Evolutionary conservation across 1,140 invertebrate genomes (phyloP).

Genomic region (Pseudomyrmex concolor): DNA sequence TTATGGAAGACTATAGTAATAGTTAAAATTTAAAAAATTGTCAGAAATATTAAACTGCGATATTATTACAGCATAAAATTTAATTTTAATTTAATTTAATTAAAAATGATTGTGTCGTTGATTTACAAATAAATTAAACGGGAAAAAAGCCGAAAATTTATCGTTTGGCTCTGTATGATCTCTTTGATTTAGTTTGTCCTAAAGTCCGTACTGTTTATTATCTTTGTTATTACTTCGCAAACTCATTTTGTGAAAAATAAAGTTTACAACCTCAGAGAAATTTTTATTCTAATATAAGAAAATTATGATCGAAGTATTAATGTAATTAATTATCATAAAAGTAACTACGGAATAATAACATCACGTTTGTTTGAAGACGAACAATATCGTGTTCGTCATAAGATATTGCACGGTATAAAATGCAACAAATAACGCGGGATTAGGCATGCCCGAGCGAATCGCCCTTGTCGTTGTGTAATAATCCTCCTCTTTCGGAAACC

Average conservation of each 20-base stretch:
- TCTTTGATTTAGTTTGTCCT: no score
- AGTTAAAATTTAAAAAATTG: background rate
- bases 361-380: constrained; percentile 6
- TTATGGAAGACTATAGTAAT: background rate
- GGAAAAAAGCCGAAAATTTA: no score
- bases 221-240: background rate
- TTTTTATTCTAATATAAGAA: constrained; percentile 16
- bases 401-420: background rate
- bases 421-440: constrained; percentile 32
- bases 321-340: constrained; percentile 10
- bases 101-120: no score
- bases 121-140: no score
- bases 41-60: background rate
- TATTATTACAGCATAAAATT: background rate
- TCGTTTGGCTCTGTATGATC: no score
- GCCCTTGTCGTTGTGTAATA: constrained; percentile 44
- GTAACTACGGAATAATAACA: background rate
- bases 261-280: background rate
- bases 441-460: constrained; percentile 14
- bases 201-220: background rate
- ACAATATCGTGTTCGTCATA: background rate
- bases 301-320: background rate
- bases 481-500: background rate
- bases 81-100: no score
- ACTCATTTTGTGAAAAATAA: background rate